Evolutionary conservation across 2,113 vertebrate genomes (phyloP), one percentile per base, ranked within the genome.

Genomic region (Serinus canaria): DNA sequence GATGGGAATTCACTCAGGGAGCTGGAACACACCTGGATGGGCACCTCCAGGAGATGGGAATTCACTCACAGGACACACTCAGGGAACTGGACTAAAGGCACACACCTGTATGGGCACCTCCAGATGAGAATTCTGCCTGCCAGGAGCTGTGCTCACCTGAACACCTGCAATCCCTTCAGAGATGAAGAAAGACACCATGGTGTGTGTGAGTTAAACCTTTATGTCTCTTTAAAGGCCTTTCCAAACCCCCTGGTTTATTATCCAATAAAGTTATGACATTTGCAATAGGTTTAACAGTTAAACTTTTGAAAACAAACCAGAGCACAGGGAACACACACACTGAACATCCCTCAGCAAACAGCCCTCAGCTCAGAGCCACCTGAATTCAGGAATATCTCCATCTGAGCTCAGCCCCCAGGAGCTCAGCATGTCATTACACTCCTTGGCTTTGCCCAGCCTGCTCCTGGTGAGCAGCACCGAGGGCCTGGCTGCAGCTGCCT

Each of bases 1-100:
- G 50, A 18, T 30, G 52, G 50, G 28, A 30, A 52, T 11, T 52
- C 49, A 50, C 25, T 27, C 14, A 3, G 62, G 28, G 43, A 80
- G 18, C 19, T 5, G 30, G 52, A 33, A 16, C 28, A 53, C 3
- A 2, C 0, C 0, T 0, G 58, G 0, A 20, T 0, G 6, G 4
- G 16, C 9, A 66, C 10, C 79, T 68, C 15, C 47, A 49, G 79
- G 52, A 46, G 12, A 35, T 0, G 7, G 7, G 55, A 33, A 56
- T 13, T 33, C 53, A 53, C 28, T 39, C 39, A 39, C 39, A 39
- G 55, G 31, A 25, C 17, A 15, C 78, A 53, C 55, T 10, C 27
- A 3, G 60, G 24, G 43, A 79, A 18, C 21, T 4, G 33, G 62
- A 21, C 5, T 13, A 5, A 21, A 49, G 74, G 58, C 27, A 17